Evolutionary conservation across 2,888 invertebrate species (phyloP).

Genomic region (Cacoxenus indagator): DNA sequence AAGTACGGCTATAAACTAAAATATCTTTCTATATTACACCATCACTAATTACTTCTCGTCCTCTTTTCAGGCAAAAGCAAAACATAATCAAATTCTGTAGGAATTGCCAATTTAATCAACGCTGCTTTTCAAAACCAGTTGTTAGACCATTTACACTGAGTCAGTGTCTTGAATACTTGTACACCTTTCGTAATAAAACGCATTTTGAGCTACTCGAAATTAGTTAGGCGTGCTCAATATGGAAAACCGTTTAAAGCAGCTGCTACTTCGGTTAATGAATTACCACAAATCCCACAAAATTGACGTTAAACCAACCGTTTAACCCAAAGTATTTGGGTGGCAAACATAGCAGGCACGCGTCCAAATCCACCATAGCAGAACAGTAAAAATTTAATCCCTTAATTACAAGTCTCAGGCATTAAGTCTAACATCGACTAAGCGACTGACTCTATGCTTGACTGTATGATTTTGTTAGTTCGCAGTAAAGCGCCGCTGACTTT

Average conservation of each 20-base stretch:
- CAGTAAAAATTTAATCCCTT: conserved; percentile 40
- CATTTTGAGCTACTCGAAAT: not conserved
- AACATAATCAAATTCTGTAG: too few relatives aligned
- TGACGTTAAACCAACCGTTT: conserved; percentile 54
- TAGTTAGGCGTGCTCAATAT: not conserved
- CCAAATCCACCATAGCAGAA: not conserved
- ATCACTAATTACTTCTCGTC: too few relatives aligned
- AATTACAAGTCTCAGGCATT: conserved; percentile 53
- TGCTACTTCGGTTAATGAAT: not conserved
- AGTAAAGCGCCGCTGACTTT: too few relatives aligned
- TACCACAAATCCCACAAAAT: conserved; percentile 54
- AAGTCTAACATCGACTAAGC: conserved; percentile 1
- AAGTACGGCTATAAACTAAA: too few relatives aligned
- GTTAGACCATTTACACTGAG: too few relatives aligned
- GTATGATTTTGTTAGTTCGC: not conserved
- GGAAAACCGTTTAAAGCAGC: conserved; percentile 1
- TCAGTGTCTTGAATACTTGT: too few relatives aligned
- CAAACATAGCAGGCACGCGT: not conserved
- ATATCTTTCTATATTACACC: too few relatives aligned
- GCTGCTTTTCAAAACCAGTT: too few relatives aligned
- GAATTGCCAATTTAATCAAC: too few relatives aligned
- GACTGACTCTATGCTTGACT: not conserved
- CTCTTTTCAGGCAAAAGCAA: too few relatives aligned
- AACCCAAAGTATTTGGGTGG: too few relatives aligned
- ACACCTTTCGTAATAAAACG: not conserved